Evolutionary conservation across 2,113 vertebrate species (phyloP), one percentile per base, ranked within the genome.

Genomic region (Acrocephalus arundinaceus): DNA sequence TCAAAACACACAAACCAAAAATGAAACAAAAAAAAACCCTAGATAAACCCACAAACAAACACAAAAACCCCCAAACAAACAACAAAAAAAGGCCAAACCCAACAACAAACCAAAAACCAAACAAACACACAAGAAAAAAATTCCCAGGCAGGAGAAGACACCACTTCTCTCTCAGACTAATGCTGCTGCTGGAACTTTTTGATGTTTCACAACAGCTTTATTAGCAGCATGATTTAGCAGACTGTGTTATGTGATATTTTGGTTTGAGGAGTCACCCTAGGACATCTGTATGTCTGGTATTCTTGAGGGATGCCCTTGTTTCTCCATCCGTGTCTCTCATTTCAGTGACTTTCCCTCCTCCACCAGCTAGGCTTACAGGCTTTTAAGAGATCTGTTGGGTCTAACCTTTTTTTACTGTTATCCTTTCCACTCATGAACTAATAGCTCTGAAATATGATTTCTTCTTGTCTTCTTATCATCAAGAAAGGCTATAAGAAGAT

Each of bases 1-100:
- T 31, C 7, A 63, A 46, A 63, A 31, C 33, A 62, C 8, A 52
- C 5, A 55, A 74, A 28, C 21, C 16, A 37, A 62, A 62, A 83
- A 52, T 16, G 1, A 46, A 46, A 6, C 7, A 43, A 82, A 23
- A 43, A 54, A 33, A 52, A 24, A 2, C 0, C 18, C 7, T 39
- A n/a, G 59, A 18, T n/a, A 59, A 54, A 45, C 17, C 11, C 11
- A 31, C 4, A 41, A 41, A 57, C 4, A 48, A 48, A 27, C 5
- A 6, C 7, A 3, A 54, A 54, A 4, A 11, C 1, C 8, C 7
- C 28, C 9, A 55, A 63, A 20, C 9, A 41, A 59, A 45, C 12
- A 65, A 31, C 4, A 21, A 49, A 68, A 55, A 37, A 35, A 35
- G 2, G 18, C 10, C 8, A 57, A 49, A 28, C 8, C 23, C 6